A percentile compares a stretch with the other conserved stretches of the same genome.
phyloP scores from a whole-genome alignment of 2,797 vertebrate species.

The Danio choprae region DNA sequence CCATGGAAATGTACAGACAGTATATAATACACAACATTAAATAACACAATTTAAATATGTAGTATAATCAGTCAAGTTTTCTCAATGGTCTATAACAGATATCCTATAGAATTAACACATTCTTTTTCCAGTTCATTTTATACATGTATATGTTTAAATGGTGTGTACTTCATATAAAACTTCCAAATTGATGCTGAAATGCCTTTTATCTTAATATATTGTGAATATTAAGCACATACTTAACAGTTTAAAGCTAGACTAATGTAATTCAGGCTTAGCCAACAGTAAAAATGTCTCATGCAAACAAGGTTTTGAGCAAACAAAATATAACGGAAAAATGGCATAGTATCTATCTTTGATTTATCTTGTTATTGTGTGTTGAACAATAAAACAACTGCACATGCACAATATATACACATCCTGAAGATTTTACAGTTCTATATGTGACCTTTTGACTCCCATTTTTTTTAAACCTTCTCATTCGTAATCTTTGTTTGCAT shows the following conservation, averaged over 20 bases:
- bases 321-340: conserved; percentile 44
- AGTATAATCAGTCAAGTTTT: conserved; percentile 79
- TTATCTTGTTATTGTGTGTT: conserved; percentile 45
- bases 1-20: conserved; percentile 79
- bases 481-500: conserved; percentile 40
- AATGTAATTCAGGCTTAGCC: conserved; percentile 4
- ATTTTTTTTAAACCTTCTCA: neutral
- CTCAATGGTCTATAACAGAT: conserved; percentile 54
- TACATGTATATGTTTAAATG: conserved; percentile 21
- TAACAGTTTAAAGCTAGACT: conserved; percentile 26
- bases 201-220: conserved; percentile 7
- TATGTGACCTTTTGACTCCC: conserved; percentile 28
- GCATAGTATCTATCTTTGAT: conserved; percentile 49
- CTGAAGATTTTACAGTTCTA: conserved; percentile 17
- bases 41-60: conserved; percentile 73
- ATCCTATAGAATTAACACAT: conserved; percentile 63
- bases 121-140: conserved; percentile 82
- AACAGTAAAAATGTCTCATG: neutral
- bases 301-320: conserved; percentile 22
- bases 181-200: conserved; percentile 14
- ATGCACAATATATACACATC: conserved; percentile 32
- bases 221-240: conserved; percentile 14
- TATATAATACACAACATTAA: conserved; percentile 84
- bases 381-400: conserved; percentile 43
- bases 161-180: conserved; percentile 30